These are phyloP conservation scores for Rhynchopsitta pachyrhyncha DNA, from an alignment of 2,113 vertebrate genomes.

Conservation along the genomic window DNA sequence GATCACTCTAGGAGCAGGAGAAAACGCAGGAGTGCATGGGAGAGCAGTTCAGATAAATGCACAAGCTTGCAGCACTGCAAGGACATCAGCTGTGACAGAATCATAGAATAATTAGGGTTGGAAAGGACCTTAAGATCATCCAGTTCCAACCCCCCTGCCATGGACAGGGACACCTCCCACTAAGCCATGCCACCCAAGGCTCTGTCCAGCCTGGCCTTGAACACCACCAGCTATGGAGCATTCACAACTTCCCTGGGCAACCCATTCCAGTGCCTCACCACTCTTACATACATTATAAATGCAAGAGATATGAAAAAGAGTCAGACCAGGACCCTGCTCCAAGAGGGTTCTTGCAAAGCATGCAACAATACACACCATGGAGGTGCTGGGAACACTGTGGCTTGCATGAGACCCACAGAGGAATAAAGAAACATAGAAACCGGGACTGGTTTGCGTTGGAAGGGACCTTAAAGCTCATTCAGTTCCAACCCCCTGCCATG, in stretches of 20 bases:
- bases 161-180: no score
- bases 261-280: no score
- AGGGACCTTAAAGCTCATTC: background rate
- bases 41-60: background rate
- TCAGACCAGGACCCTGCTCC: background rate
- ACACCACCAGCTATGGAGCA: no score
- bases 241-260: no score
- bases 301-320: background rate
- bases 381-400: fast-evolving
- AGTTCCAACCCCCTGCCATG: background rate
- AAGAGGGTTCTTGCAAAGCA: fast-evolving
- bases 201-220: no score
- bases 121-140: no score
- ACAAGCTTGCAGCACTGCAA: background rate
- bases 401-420: fast-evolving
- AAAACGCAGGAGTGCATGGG: fast-evolving
- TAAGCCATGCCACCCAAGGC: no score
- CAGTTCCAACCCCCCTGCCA: no score
- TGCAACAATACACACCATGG: fast-evolving
- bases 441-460: background rate
- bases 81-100: background rate
- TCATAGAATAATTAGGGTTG: no score
- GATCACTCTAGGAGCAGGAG: background rate
- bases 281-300: fast-evolving
- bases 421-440: background rate